Evolutionary conservation across 2,113 vertebrate species (phyloP).

Genomic region (Ploceus nigricollis): DNA sequence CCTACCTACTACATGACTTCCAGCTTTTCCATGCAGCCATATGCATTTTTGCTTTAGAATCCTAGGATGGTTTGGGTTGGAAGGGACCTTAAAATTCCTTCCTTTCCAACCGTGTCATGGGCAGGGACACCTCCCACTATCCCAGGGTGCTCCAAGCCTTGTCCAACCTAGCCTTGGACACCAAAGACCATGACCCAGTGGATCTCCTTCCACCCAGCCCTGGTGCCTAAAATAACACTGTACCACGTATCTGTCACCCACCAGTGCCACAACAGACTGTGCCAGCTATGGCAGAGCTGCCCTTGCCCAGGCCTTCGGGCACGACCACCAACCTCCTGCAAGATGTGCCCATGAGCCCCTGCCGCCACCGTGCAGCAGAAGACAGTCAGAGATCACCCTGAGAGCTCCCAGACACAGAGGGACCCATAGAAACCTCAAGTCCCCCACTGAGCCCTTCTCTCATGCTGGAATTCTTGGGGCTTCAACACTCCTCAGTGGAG

Average conservation of each 20-base stretch:
- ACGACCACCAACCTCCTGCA: background rate
- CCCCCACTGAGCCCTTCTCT: background rate
- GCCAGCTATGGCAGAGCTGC: background rate
- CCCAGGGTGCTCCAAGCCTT: background rate
- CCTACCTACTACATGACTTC: background rate
- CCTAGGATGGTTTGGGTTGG: background rate
- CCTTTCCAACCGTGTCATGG: background rate
- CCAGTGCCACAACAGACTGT: background rate
- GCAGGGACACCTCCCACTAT: background rate
- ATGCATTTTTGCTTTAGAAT: background rate
- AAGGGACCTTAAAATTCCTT: background rate
- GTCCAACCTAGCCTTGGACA: background rate
- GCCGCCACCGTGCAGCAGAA: accelerated
- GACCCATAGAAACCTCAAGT: background rate
- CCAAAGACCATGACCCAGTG: background rate
- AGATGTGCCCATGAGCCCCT: background rate
- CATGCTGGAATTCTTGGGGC: background rate
- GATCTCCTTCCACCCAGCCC: background rate
- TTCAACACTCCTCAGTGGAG: background rate
- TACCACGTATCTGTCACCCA: background rate
- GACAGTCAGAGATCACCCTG: background rate
- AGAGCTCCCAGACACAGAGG: background rate
- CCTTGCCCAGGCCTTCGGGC: background rate
- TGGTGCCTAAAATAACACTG: background rate
- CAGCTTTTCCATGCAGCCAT: background rate